Evolutionary conservation across 2,797 vertebrate species (phyloP).

Genomic region (Peromyscus aztecus): DNA sequence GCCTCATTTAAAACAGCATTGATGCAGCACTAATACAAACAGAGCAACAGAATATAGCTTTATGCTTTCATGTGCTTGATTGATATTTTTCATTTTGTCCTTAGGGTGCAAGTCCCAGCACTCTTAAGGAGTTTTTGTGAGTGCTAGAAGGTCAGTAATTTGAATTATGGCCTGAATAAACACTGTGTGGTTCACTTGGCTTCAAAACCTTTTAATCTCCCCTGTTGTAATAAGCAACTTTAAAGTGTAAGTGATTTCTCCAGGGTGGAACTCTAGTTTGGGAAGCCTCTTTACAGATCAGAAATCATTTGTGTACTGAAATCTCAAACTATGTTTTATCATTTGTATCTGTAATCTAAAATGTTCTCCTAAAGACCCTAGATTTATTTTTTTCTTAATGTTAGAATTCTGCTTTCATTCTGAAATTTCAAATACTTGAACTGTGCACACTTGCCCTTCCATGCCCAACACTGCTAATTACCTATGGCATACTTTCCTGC

Average conservation of each 20-base stretch:
- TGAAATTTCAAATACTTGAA: constrained; percentile 64
- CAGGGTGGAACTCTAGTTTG: constrained; percentile 64
- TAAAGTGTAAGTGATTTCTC: constrained; percentile 70
- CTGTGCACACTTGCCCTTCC: constrained; percentile 53
- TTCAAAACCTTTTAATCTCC: constrained; percentile 72
- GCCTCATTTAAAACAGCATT: constrained; percentile 68
- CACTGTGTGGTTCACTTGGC: constrained; percentile 80
- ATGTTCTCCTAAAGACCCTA: constrained; percentile 59
- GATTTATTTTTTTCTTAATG: constrained; percentile 71
- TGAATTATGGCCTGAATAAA: constrained; percentile 85
- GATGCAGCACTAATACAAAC: constrained; percentile 75
- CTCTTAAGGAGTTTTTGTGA: constrained; percentile 86
- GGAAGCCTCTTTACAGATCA: constrained; percentile 61
- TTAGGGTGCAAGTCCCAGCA: constrained; percentile 86
- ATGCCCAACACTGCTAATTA: constrained; percentile 30
- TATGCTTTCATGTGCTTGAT: constrained; percentile 84
- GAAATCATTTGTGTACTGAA: constrained; percentile 64
- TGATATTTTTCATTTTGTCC: constrained; percentile 86
- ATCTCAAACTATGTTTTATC: constrained; percentile 66
- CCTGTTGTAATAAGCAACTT: constrained; percentile 67
- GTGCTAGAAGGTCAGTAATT: constrained; percentile 85
- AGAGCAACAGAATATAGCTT: constrained; percentile 80
- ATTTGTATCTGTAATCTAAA: constrained; percentile 66
- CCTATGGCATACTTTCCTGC: constrained; percentile 44
- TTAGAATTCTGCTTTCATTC: constrained; percentile 58